Evolutionary conservation across 2,888 invertebrate genomes (phyloP), one percentile per base, ranked within the genome.

Genomic region (Choristoneura rosaceana): DNA sequence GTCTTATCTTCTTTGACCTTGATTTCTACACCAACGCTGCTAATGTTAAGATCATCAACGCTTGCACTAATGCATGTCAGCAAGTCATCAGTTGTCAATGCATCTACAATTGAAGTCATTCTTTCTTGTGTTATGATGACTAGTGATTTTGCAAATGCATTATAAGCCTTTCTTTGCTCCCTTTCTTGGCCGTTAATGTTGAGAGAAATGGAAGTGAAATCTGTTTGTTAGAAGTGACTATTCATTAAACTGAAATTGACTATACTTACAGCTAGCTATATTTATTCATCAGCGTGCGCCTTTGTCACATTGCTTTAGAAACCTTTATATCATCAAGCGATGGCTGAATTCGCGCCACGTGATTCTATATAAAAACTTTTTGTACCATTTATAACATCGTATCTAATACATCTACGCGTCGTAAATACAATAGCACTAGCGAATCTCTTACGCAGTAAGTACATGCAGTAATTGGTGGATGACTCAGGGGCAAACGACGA

Each of bases 61-160:
- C 47, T 50, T 52, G 52, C 50, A 65, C 9, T 50, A 7, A 10
- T 10, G n/a, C n/a, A n/a, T n/a, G 41, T 58, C 61, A 55, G 52
- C 67, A 12, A 62, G 45, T 68, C 71, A 71, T 71, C 68, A 41
- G 15, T 50, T 33, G 71, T 58, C 71, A 68, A 59, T 63, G 50
- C 50, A 45, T 38, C 14, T 12, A 68, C 68, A 68, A 68, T 63
- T 47, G 58, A 47, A 55, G 55, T 43, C 58, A 69, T 63, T 58
- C 43, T 34, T 8, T 41, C 47, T 43, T 47, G 52, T 59, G 61
- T 33, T 55, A 45, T 59, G 58, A 68, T 71, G 61, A 63, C 47
- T 14, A 45, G 61, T 55, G 71, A 41, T 68, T 69, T 59, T 52
- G 68, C 71, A 41, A 68, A 47, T 69, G 68, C 68, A 60, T 65